These are phyloP conservation scores for Propithecus coquereli DNA, from an alignment of 2,113 vertebrate species.

Conservation along the genomic window DNA sequence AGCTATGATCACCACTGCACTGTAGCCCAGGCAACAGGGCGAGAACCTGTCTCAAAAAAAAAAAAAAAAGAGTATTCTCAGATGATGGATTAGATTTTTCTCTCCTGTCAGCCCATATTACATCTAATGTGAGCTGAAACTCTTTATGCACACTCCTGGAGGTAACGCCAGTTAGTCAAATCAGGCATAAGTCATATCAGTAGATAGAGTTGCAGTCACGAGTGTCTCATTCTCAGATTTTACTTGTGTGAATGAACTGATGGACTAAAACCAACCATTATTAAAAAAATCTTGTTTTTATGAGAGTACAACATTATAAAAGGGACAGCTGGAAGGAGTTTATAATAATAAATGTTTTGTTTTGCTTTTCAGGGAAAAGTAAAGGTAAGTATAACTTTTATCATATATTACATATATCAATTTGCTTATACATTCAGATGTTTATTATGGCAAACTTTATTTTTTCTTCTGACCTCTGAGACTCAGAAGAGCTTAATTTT, in stretches of 20 bases:
- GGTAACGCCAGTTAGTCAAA: neutral
- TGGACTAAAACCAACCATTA: neutral
- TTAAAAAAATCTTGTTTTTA: neutral
- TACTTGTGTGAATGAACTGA: neutral
- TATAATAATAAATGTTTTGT: constrained; percentile 47
- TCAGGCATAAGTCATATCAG: neutral
- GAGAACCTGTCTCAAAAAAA: no score
- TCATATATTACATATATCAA: neutral
- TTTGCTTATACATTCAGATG: constrained; percentile 1
- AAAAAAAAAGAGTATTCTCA: neutral
- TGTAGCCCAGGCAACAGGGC: no score
- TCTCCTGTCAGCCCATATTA: neutral
- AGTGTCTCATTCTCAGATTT: neutral
- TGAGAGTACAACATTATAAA: neutral
- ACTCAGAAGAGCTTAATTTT: constrained; percentile 6
- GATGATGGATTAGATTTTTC: neutral
- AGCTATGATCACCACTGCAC: no score
- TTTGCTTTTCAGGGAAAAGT: constrained; percentile 75
- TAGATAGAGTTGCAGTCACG: neutral
- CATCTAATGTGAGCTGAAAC: neutral
- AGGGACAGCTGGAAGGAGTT: neutral
- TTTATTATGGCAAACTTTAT: neutral
- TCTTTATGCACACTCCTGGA: neutral
- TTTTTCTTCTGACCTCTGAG: neutral
- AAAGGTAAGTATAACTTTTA: constrained; percentile 68